Percentiles rank a stretch among this genome's conserved stretches.
Evolutionary conservation across 2,113 vertebrate genomes (phyloP).

Genomic region (Saimiri boliviensis): DNA sequence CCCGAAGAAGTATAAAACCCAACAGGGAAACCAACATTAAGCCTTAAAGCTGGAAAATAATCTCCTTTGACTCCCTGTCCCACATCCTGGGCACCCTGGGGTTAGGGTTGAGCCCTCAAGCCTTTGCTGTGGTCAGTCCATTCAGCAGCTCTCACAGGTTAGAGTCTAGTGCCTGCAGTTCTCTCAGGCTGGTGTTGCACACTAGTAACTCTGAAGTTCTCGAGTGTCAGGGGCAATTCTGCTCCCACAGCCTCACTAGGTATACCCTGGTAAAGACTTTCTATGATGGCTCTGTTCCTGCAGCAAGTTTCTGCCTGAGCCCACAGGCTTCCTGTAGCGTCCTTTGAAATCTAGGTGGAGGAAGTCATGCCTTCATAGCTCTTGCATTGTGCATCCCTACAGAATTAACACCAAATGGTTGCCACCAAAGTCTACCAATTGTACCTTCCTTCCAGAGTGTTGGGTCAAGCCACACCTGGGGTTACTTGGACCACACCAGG

Average conservation of each 20-base stretch:
- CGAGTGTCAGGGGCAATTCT: background rate
- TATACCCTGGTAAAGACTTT: background rate
- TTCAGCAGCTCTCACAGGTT: background rate
- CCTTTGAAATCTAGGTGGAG: background rate
- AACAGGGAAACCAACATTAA: background rate
- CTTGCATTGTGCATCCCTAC: background rate
- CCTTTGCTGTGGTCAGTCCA: background rate
- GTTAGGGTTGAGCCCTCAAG: background rate
- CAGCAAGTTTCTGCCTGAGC: background rate
- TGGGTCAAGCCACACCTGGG: background rate
- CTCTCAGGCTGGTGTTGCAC: background rate
- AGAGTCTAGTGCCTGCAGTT: background rate
- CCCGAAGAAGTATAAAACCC: background rate
- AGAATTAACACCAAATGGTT: background rate
- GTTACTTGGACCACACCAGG: background rate
- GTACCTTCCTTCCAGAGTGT: background rate
- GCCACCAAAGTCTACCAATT: background rate
- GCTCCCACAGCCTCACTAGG: background rate
- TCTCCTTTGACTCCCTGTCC: background rate
- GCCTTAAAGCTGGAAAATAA: background rate
- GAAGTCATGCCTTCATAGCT: background rate
- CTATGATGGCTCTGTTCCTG: background rate
- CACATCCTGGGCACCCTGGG: background rate
- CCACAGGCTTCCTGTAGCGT: background rate
- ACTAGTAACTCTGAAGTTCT: background rate